Conservation (phyloP, 2,797 vertebrate genomes). For the Microhierax caerulescens region DNA sequence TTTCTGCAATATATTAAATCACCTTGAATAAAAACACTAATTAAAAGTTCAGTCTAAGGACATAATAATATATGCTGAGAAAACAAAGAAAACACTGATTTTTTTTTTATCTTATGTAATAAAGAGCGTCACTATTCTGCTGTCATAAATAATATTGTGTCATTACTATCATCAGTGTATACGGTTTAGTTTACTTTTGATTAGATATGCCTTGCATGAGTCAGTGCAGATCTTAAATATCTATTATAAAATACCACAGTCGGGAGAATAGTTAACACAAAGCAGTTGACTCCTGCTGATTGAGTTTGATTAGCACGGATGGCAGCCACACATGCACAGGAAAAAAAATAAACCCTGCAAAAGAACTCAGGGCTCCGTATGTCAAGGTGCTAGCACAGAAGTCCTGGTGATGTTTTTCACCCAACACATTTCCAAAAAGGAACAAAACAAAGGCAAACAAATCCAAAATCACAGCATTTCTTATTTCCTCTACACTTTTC, state of each 20-base stretch:
- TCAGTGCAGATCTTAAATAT: slow-evolving; percentile 22
- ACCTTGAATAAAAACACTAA: neutral
- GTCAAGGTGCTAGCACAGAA: neutral
- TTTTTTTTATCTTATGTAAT: neutral
- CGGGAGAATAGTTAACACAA: slow-evolving; percentile 1
- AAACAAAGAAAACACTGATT: neutral
- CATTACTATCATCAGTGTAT: neutral
- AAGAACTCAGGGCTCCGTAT: neutral
- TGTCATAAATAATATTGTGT: neutral
- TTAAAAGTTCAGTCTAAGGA: neutral
- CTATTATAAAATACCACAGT: neutral
- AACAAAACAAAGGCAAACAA: neutral
- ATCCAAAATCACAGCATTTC: neutral
- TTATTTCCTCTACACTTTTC: neutral
- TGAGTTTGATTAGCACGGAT: neutral
- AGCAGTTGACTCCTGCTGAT: slow-evolving; percentile 9
- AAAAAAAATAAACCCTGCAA: neutral
- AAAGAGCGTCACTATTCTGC: neutral
- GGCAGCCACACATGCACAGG: neutral
- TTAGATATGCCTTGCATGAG: neutral
- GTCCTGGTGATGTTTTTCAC: neutral
- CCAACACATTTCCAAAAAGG: neutral
- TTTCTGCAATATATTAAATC: neutral
- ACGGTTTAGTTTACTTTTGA: slow-evolving; percentile 24
- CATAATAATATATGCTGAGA: neutral